These are phyloP conservation scores for Mormoops blainvillei DNA, from an alignment of 2,113 vertebrate species.

Conservation along the genomic window DNA sequence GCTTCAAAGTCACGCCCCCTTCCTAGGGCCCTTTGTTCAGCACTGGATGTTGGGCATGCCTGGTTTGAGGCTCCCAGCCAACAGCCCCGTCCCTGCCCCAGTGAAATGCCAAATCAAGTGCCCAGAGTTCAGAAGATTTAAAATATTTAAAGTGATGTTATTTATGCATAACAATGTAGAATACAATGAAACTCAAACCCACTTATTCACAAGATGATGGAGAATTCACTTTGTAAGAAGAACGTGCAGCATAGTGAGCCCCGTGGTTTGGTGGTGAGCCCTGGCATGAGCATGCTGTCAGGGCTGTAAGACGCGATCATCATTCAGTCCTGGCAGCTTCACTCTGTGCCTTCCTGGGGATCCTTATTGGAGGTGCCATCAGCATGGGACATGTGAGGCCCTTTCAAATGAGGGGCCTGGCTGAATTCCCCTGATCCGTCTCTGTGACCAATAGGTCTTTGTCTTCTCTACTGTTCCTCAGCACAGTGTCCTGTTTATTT, in stretches of 20 bases:
- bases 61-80: background rate
- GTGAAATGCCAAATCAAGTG: background rate
- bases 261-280: background rate
- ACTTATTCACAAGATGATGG: background rate
- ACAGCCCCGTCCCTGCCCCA: background rate
- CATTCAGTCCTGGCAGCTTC: rapidly evolving
- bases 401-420: background rate
- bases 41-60: too few relatives aligned
- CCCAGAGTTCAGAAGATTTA: background rate
- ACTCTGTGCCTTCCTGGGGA: background rate
- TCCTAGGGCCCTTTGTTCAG: background rate
- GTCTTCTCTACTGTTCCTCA: background rate
- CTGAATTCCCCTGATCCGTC: rapidly evolving
- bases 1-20: background rate
- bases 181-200: background rate
- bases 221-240: background rate
- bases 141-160: background rate
- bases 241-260: too few relatives aligned
- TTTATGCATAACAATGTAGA: background rate
- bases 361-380: background rate
- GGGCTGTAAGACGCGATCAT: too few relatives aligned
- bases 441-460: background rate
- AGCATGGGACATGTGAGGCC: background rate
- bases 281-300: rapidly evolving
- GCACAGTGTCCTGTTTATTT: background rate